Evolutionary conservation across 2,888 invertebrate genomes (phyloP), one percentile per base, ranked within the genome.

Genomic region (Ectropis crepuscularia): DNA sequence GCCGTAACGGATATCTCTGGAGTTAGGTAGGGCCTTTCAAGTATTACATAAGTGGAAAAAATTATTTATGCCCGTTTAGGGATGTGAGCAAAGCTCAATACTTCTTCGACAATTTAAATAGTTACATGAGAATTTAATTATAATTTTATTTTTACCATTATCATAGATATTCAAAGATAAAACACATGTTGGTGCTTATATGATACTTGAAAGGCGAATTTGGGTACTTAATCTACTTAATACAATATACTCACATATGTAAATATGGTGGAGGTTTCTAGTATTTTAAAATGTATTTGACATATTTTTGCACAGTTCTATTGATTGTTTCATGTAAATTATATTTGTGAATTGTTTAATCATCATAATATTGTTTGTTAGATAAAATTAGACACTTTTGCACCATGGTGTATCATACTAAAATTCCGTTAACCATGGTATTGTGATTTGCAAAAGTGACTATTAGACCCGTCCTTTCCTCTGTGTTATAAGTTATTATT

Each of bases 171-270:
- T 28, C 16, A 28, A 28, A 28, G 16, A 28, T 28, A 28, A 28
- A 28, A 28, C 16, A 28, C 16, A 28, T n/a, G n/a, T n/a, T n/a
- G n/a, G n/a, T n/a, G n/a, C n/a, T n/a, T n/a, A 28, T 28, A 2
- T 28, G 16, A 28, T 28, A 28, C 16, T 28, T 28, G 16, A 28
- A 28, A 28, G 16, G 16, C 16, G 16, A 28, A 1, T 28, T 28
- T 28, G 16, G 16, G 88, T 90, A 89, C 88, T 89, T 90, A 90
- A 86, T 69, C 66, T n/a, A 10, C 8, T 37, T 55, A 75, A n/a
- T 70, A 61, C 49, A 28, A 28, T 28, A 62, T 67, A 65, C 63
- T 67, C 63, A 58, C 53, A 65, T 65, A 39, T 72, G 72, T 73
- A 68, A 64, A 72, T 63, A 65, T 53, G 73, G 72, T 72, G 70